Evolutionary conservation across 2,888 invertebrate genomes (phyloP).

Genomic region (Pyrgus malvae): DNA sequence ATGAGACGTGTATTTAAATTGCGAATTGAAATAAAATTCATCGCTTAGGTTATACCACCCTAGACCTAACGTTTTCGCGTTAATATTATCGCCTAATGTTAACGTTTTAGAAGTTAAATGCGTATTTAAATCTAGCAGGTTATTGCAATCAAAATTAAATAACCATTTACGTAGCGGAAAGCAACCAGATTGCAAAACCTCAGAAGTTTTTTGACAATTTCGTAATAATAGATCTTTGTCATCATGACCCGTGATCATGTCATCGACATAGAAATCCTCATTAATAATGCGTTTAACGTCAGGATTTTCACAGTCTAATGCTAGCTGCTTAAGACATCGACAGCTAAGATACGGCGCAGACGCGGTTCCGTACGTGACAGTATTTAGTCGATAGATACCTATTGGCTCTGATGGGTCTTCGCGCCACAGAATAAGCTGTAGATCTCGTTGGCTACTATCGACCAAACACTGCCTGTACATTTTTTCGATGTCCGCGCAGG

Average conservation of each 20-base stretch:
- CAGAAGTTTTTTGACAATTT: conserved; percentile 1
- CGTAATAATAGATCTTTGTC: conserved; percentile 5
- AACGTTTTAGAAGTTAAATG: neutral
- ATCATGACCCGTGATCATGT: conserved; percentile 35
- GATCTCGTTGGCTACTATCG: conserved; percentile 20
- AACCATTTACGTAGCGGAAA: conserved; percentile 23
- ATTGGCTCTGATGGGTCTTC: conserved; percentile 28
- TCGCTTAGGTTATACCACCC: conserved; percentile 23
- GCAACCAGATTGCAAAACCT: conserved; percentile 15
- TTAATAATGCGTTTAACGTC: conserved; percentile 30
- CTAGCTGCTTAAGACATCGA: conserved; percentile 40
- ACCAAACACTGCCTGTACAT: conserved; percentile 36
- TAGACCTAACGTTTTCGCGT: conserved; percentile 27
- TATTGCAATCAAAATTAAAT: conserved; percentile 10
- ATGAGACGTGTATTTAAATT: neutral
- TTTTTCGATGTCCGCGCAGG: conserved; percentile 37
- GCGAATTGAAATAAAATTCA: conserved; percentile 26
- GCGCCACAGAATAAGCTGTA: conserved; percentile 30
- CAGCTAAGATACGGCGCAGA: conserved; percentile 38
- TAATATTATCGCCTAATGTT: conserved; percentile 13
- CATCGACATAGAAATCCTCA: conserved; percentile 38
- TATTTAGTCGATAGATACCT: conserved; percentile 29
- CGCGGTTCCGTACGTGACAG: conserved; percentile 35
- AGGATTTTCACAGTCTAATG: conserved; percentile 36
- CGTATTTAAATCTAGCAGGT: no score